A percentile compares a stretch with the other conserved stretches of the same genome.
Evolutionary conservation across 2,888 invertebrate genomes (phyloP).

Genomic region (Pogonocherus hispidulus): DNA sequence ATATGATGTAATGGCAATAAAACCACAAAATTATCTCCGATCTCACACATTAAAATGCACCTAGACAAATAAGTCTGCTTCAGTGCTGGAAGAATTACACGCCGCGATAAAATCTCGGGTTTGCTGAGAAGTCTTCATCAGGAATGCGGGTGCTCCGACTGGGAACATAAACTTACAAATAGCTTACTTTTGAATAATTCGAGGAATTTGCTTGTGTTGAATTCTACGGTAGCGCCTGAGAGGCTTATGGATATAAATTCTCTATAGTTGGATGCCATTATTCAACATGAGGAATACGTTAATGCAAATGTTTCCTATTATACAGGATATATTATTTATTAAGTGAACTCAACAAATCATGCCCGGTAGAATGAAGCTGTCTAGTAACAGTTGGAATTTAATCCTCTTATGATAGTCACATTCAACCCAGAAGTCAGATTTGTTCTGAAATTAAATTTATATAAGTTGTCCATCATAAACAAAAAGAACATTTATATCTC

Average conservation of each 20-base stretch:
- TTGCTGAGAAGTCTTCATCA: slow-evolving; percentile 50
- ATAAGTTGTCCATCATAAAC: no score
- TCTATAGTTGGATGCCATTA: neutral
- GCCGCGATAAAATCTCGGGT: slow-evolving; percentile 48
- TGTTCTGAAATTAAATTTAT: no score
- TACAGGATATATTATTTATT: no score
- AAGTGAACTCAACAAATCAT: no score
- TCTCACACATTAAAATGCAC: slow-evolving; percentile 46
- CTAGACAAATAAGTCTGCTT: slow-evolving; percentile 51
- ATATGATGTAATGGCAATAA: slow-evolving; percentile 39
- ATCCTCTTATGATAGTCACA: no score
- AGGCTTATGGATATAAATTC: neutral
- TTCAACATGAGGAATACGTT: neutral
- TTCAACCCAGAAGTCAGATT: no score
- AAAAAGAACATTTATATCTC: no score
- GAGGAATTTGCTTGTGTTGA: slow-evolving; percentile 10
- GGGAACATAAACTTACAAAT: slow-evolving; percentile 39
- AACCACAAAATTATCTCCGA: slow-evolving; percentile 30
- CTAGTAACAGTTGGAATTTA: no score
- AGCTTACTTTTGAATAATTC: slow-evolving; percentile 27
- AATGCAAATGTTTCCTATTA: no score
- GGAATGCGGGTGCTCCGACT: slow-evolving; percentile 47
- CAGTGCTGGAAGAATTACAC: slow-evolving; percentile 51
- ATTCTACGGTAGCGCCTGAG: slow-evolving; percentile 19
- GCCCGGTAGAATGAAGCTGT: no score